Percentiles rank a stretch among this genome's conserved stretches.
phyloP scores from a whole-genome alignment of 2,888 invertebrate species.

The Limenitis camilla region DNA sequence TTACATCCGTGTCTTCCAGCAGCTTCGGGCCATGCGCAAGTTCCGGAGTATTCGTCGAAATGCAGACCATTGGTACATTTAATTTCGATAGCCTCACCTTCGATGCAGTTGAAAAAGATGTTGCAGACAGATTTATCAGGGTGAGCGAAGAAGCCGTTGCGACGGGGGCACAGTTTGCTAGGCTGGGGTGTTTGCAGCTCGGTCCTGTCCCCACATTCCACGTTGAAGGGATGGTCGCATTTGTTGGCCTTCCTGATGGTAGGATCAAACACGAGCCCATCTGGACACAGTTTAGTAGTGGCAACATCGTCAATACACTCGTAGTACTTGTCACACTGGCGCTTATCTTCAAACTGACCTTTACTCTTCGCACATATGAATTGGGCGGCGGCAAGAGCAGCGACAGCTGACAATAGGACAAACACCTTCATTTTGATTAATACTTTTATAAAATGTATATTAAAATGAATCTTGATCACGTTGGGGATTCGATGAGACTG shows the following conservation, averaged over 20 bases:
- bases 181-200: conserved; percentile 88
- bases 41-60: conserved; percentile 91
- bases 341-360: conserved; percentile 85
- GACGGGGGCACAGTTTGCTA: conserved; percentile 83
- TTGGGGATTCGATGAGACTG: too few species aligned
- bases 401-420: too few species aligned
- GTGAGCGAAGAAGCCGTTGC: conserved; percentile 93
- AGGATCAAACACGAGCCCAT: conserved; percentile 91
- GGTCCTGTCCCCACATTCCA: conserved; percentile 90
- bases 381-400: conserved; percentile 62
- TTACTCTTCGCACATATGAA: conserved; percentile 87
- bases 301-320: conserved; percentile 83
- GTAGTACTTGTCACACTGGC: conserved; percentile 92
- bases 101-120: conserved; percentile 91
- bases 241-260: conserved; percentile 90
- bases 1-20: conserved; percentile 84
- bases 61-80: conserved; percentile 91
- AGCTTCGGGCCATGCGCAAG: conserved; percentile 91
- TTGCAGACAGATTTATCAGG: conserved; percentile 88
- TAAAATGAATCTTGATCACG: too few species aligned
- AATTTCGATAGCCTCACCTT: conserved; percentile 85
- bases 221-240: conserved; percentile 94
- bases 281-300: conserved; percentile 86
- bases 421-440: too few species aligned
- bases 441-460: too few species aligned